Evolutionary conservation across 2,113 vertebrate species (phyloP), one percentile per base, ranked within the genome.

Genomic region (Seriola dumerili): DNA sequence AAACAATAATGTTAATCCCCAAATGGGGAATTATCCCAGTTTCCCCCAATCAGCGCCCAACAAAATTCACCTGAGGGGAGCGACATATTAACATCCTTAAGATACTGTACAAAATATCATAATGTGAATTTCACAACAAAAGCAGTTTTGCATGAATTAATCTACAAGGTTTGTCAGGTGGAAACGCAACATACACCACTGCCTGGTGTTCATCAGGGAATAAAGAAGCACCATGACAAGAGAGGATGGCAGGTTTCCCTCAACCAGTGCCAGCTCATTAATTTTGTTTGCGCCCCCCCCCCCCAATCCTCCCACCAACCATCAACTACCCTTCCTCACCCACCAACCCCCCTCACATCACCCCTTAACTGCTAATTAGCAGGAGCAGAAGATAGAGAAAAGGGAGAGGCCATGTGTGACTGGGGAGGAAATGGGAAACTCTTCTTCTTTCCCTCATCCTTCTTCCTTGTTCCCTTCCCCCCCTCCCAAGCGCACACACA

Each of bases 201-300:
- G 84, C 83, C 80, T 83, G 80, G 84, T 81, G 78, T 73, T 76
- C 81, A 80, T 69, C 79, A 72, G 81, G 74, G 80, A 89, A 83
- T 65, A 86, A 83, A 92, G 88, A 80, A 88, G 91, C 83, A 74
- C 88, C 92, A 82, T 91, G 91, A 95, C 91, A 91, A 94, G 93
- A 90, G 90, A 94, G 89, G 91, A 92, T 94, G 91, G 93, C 93
- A 94, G 91, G 63, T 92, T 92, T 93, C 90, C 92, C 94, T 92
- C 92, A 94, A 91, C 94, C 91, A 66, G 91, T 95, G 93, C 94
- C 92, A 95, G 93, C 94, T 94, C 91, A 95, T 95, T 94, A 94
- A 93, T 94, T 95, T 94, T 93, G 90, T 94, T 94, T 93, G 85
- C 90, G 79, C 75, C 55, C 81, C 82, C 44, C 25, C 5, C 32